Conservation (phyloP, 2,888 invertebrate genomes). For the Linnaemya vulpina region DNA sequence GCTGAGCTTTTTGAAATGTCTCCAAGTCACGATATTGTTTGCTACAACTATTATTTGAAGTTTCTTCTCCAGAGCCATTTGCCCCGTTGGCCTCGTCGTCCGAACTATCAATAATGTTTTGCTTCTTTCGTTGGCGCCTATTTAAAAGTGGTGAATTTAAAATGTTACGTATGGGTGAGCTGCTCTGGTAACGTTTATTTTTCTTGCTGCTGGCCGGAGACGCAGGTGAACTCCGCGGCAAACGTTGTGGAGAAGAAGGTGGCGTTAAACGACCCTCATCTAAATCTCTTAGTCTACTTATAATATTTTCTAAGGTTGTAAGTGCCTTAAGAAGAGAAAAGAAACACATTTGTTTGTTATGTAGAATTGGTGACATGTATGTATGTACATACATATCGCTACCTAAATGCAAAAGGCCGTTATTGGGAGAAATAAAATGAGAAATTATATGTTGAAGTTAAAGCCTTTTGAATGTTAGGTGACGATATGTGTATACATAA, state of each 20-base stretch:
- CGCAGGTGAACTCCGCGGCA: constrained; percentile 90
- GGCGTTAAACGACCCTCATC: constrained; percentile 84
- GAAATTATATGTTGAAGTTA: no score
- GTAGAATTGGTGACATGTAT: no score
- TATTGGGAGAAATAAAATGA: no score
- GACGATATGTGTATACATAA: not conserved
- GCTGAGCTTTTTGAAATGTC: constrained; percentile 95
- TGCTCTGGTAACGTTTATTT: constrained; percentile 89
- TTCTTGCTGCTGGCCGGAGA: constrained; percentile 89
- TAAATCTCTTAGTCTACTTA: constrained; percentile 84
- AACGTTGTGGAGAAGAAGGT: constrained; percentile 84
- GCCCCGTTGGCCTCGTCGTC: constrained; percentile 88
- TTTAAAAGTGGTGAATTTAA: constrained; percentile 93
- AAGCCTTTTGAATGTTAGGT: not conserved
- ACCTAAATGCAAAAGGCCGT: no score
- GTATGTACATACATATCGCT: no score
- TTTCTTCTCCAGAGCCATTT: constrained; percentile 85
- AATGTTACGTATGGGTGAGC: constrained; percentile 91
- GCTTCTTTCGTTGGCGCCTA: constrained; percentile 89
- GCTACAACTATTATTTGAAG: constrained; percentile 83
- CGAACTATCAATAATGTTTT: constrained; percentile 89
- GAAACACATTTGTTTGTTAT: not conserved
- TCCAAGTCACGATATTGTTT: constrained; percentile 93
- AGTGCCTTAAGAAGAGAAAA: constrained; percentile 82
- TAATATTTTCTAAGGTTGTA: constrained; percentile 85